Conservation (phyloP, 2,113 vertebrate species). For the Otocyon megalotis region DNA sequence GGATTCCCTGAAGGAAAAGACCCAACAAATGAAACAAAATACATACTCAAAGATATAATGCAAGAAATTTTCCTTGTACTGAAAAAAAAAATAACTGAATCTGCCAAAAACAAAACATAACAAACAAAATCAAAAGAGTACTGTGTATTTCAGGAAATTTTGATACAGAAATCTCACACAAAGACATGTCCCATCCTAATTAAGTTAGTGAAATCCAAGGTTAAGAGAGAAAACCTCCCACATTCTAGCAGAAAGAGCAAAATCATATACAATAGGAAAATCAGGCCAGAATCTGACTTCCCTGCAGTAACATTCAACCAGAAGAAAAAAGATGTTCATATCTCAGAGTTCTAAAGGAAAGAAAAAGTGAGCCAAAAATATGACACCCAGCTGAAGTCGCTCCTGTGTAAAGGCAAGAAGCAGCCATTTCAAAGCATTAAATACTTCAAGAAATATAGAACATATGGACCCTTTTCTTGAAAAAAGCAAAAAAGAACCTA, state of each 20-base stretch:
- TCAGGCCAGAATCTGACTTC: neutral
- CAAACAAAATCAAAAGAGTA: neutral
- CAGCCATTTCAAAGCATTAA: neutral
- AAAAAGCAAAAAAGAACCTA: neutral
- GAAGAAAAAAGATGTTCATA: neutral
- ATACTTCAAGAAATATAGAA: neutral
- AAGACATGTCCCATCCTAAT: neutral
- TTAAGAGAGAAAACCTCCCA: slow-evolving; percentile 20
- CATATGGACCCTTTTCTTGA: no score
- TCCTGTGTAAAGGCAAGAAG: neutral
- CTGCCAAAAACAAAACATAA: neutral
- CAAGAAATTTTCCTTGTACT: neutral
- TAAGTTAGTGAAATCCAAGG: slow-evolving; percentile 23
- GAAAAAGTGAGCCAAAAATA: neutral
- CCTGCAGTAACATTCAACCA: neutral
- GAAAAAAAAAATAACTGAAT: neutral
- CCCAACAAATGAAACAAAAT: neutral
- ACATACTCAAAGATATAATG: neutral
- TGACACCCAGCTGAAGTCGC: neutral
- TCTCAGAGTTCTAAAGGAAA: neutral
- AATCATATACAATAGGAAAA: neutral
- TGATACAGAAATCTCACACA: slow-evolving; percentile 17
- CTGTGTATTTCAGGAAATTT: neutral
- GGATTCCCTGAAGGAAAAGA: neutral
- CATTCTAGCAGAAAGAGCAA: neutral